Evolutionary conservation across 2,797 vertebrate species (phyloP).

Genomic region (Propithecus deckenii): DNA sequence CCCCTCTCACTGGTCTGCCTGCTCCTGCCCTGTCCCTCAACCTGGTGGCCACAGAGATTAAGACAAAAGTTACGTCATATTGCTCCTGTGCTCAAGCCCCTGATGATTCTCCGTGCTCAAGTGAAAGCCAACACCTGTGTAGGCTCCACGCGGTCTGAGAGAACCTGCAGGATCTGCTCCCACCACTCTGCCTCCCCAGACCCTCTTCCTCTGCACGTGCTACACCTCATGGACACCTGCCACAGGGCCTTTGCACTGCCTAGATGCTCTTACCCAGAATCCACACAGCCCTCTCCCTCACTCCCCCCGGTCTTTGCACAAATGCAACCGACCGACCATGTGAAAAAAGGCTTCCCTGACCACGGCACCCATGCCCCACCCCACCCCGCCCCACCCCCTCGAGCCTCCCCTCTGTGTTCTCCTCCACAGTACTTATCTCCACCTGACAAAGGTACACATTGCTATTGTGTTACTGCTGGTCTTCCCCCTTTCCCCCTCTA

Average conservation of each 20-base stretch:
- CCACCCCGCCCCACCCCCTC: accelerated
- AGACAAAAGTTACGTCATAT: accelerated
- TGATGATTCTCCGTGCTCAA: accelerated
- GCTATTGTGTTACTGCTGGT: accelerated
- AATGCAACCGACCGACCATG: neutral
- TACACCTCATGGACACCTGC: neutral
- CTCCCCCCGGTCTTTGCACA: neutral
- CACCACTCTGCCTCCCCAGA: neutral
- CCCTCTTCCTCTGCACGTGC: accelerated
- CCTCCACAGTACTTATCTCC: accelerated
- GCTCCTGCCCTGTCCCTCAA: neutral
- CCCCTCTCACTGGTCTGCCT: neutral
- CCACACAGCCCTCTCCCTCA: neutral
- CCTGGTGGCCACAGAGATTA: neutral
- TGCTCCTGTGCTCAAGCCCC: neutral
- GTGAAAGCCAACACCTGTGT: accelerated
- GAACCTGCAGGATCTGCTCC: accelerated
- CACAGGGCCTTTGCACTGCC: neutral
- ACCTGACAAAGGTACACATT: accelerated
- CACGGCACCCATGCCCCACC: neutral
- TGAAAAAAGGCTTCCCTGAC: neutral
- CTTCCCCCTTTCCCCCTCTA: too few relatives aligned
- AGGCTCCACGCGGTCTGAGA: accelerated
- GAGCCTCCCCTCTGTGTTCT: too few relatives aligned
- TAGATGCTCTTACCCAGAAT: neutral